Percentiles rank a stretch among this genome's conserved stretches.
Evolutionary conservation across 2,113 vertebrate genomes (phyloP).

Genomic region (Delphinus delphis): DNA sequence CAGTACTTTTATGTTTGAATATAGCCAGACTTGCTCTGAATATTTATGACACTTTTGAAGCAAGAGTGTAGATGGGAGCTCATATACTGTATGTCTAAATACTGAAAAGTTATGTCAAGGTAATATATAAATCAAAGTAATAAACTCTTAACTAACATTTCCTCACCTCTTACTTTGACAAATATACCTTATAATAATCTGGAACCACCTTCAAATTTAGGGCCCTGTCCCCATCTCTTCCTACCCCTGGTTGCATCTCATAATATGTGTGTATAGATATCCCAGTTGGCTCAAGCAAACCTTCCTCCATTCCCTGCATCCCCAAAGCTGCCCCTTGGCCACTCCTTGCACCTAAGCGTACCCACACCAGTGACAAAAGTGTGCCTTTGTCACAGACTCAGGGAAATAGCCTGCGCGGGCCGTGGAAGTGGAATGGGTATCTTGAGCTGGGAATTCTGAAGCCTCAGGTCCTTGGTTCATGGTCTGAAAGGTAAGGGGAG

Average conservation of each 20-base stretch:
- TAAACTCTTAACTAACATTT: not conserved
- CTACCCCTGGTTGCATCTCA: not conserved
- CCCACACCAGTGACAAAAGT: not conserved
- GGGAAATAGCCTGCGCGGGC: not conserved
- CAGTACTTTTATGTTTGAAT: not conserved
- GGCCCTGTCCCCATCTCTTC: not conserved
- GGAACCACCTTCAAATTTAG: not conserved
- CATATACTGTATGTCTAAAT: not conserved
- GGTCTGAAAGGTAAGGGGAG: not conserved
- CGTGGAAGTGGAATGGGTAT: not conserved
- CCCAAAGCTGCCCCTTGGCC: not conserved
- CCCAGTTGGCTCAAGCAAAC: not conserved
- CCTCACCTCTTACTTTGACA: not conserved
- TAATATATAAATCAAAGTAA: no score
- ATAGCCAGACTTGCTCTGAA: not conserved
- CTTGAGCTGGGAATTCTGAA: not conserved
- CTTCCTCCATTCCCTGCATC: not conserved
- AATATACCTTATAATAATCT: not conserved
- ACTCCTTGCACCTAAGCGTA: not conserved
- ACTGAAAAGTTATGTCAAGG: conserved; percentile 22
- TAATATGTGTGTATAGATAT: not conserved
- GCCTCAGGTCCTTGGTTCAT: not conserved
- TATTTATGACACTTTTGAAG: not conserved
- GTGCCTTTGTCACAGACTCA: not conserved
- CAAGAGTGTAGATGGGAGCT: not conserved